Percentiles rank a stretch among this genome's conserved stretches.
Evolutionary conservation across 2,797 vertebrate genomes (phyloP).

Genomic region (Salmo trutta): DNA sequence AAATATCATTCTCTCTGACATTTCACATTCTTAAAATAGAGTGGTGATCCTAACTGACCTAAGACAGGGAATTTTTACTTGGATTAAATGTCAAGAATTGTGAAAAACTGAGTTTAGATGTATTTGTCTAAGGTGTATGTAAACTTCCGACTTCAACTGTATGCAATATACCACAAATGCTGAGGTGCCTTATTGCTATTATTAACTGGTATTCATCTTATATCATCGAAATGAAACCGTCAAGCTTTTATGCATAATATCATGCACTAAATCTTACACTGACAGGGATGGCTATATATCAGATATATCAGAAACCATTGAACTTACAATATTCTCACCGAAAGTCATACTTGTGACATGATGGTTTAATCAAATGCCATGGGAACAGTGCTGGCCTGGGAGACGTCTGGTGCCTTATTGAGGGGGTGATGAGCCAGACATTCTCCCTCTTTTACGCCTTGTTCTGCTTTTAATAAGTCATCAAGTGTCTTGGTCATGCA

Average conservation of each 20-base stretch:
- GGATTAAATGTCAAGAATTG: too few relatives aligned
- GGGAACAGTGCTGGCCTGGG: constrained; percentile 53
- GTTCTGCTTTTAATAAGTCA: constrained; percentile 70
- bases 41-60: too few relatives aligned
- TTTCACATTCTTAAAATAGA: too few relatives aligned
- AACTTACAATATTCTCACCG: constrained; percentile 34
- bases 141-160: too few relatives aligned
- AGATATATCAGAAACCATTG: not conserved
- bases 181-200: too few relatives aligned
- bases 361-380: constrained; percentile 66
- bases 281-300: not conserved
- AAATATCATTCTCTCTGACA: too few relatives aligned
- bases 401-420: constrained; percentile 59
- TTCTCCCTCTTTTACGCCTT: constrained; percentile 47
- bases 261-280: not conserved
- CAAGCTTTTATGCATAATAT: not conserved
- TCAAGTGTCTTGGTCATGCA: constrained; percentile 58
- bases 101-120: too few relatives aligned
- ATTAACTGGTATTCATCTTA: not conserved
- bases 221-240: not conserved
- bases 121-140: too few relatives aligned
- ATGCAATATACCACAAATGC: too few relatives aligned
- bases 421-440: constrained; percentile 48
- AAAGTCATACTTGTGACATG: constrained; percentile 50
- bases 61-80: too few relatives aligned